Evolutionary conservation across 1,140 invertebrate species (phyloP).

Genomic region (Sycophaga agraensis): DNA sequence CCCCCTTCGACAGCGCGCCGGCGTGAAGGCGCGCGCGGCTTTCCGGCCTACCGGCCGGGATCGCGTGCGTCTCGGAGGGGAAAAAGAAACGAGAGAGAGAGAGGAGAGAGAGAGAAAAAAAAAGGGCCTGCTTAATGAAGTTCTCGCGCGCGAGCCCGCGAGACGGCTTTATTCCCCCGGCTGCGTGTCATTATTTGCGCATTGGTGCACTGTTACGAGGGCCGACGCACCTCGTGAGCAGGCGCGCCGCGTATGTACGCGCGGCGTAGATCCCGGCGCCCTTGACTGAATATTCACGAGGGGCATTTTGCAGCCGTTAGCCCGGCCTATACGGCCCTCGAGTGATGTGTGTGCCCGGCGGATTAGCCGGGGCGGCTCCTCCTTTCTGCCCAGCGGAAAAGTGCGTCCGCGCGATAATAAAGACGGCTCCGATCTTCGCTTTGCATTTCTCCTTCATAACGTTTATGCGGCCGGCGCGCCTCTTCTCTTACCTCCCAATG

Average conservation of each 20-base stretch:
- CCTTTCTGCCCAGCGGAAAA: slow-evolving; percentile 32
- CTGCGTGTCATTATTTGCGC: slow-evolving; percentile 54
- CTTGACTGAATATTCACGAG: slow-evolving; percentile 48
- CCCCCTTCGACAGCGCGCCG: slow-evolving; percentile 1
- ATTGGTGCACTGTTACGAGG: slow-evolving; percentile 51
- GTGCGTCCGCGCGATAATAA: slow-evolving; percentile 26
- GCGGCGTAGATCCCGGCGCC: background rate
- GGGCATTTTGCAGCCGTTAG: slow-evolving; percentile 37
- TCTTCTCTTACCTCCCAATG: slow-evolving; percentile 8
- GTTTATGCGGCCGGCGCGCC: background rate
- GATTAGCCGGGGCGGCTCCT: too few species aligned
- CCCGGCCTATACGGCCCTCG: too few species aligned
- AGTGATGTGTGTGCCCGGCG: too few species aligned
- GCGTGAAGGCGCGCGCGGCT: slow-evolving; percentile 21
- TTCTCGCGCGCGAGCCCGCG: slow-evolving; percentile 43
- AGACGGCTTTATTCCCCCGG: slow-evolving; percentile 49
- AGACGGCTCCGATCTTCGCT: slow-evolving; percentile 32
- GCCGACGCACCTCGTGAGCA: too few species aligned
- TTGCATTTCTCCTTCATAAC: slow-evolving; percentile 18
- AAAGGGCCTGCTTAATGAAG: slow-evolving; percentile 46
- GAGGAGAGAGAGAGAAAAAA: too few species aligned
- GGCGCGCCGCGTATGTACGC: too few species aligned
- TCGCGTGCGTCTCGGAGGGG: slow-evolving; percentile 51
- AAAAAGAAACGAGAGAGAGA: too few species aligned
- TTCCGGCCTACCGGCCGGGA: slow-evolving; percentile 52